Conservation (phyloP, 2,888 invertebrate species). For the Agrochola macilenta region DNA sequence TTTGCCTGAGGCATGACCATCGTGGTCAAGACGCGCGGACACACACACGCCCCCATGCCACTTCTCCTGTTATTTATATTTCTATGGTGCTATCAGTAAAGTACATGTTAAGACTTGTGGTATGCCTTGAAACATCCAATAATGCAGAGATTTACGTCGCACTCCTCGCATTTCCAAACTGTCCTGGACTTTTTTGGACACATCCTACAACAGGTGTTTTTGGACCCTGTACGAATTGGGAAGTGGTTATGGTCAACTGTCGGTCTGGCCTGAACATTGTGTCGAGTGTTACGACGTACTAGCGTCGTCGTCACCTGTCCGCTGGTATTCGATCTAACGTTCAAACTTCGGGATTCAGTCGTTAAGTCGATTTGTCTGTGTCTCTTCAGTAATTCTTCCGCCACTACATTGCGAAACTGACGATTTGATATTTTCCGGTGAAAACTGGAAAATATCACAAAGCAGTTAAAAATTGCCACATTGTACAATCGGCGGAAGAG, state of each 20-base stretch:
- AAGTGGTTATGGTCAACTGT: neutral
- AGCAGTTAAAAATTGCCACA: neutral
- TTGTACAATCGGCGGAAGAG: conserved; percentile 2
- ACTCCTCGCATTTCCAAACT: conserved; percentile 5
- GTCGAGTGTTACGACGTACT: neutral
- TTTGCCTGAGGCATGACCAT: too few species aligned
- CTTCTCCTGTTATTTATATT: too few species aligned
- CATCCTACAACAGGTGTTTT: neutral
- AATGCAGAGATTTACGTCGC: neutral
- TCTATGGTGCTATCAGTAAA: too few species aligned
- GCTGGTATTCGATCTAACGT: neutral
- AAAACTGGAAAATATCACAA: conserved; percentile 15
- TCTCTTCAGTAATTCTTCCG: neutral
- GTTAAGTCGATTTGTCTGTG: neutral
- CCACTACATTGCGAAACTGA: neutral
- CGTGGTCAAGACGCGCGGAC: too few species aligned
- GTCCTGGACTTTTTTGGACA: conserved; percentile 5
- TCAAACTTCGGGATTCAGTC: neutral
- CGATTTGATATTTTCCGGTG: conserved; percentile 8
- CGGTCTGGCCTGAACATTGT: neutral
- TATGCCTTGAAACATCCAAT: neutral
- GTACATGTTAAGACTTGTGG: neutral
- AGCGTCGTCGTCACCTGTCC: neutral
- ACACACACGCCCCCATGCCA: too few species aligned
- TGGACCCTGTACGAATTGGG: neutral